A percentile compares a stretch with the other conserved stretches of the same genome.
phyloP scores from a whole-genome alignment of 2,797 vertebrate genomes.

The Hemitrygon akajei region DNA sequence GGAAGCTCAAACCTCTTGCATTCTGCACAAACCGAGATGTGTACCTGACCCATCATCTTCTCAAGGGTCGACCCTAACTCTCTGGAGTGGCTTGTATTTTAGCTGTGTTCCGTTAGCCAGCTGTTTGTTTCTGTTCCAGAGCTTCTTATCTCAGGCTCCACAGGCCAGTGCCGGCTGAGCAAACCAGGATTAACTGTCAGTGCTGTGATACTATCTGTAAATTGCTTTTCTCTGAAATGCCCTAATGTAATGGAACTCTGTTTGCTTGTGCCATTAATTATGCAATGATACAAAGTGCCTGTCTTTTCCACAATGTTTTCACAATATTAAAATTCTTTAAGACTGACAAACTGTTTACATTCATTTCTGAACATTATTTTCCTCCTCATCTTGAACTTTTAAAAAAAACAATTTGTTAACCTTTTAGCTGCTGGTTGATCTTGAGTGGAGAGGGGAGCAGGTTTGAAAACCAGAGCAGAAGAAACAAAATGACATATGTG shows the following conservation, averaged over 20 bases:
- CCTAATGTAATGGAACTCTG: background rate
- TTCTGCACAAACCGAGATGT: no score
- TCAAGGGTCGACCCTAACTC: background rate
- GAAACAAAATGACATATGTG: no score
- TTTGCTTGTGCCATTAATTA: background rate
- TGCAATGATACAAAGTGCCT: conserved; percentile 9
- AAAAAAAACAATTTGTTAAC: background rate
- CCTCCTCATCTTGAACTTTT: background rate
- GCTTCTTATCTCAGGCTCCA: conserved; percentile 1
- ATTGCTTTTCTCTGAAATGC: conserved; percentile 24
- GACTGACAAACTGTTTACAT: background rate
- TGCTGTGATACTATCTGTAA: conserved; percentile 26
- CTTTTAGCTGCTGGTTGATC: background rate
- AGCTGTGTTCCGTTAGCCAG: conserved; percentile 7
- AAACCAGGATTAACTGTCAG: conserved; percentile 26
- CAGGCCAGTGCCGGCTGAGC: conserved; percentile 1
- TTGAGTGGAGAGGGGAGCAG: no score
- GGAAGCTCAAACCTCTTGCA: background rate
- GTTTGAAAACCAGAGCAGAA: no score
- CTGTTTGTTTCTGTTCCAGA: conserved; percentile 8
- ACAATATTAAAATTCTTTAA: conserved; percentile 17
- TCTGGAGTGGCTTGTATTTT: background rate
- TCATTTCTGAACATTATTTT: background rate
- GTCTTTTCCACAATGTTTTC: background rate
- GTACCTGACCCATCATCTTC: background rate